Conservation (phyloP, 2,888 invertebrate genomes). For the Philopedon plagiatum region DNA sequence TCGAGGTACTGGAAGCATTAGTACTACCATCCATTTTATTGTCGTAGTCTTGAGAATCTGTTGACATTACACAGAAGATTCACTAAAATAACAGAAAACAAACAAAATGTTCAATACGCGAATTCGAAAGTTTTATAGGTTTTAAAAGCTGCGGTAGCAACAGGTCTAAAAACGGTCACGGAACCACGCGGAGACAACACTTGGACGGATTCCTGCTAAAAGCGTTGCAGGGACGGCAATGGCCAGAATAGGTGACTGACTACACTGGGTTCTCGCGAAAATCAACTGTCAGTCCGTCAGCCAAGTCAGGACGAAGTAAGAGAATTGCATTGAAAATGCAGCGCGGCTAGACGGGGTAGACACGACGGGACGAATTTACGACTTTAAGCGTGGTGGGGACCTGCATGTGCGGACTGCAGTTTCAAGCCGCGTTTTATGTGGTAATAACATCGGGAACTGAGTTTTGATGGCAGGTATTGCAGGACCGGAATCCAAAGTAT, state of each 20-base stretch:
- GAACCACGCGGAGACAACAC: slow-evolving; percentile 36
- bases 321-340: slow-evolving; percentile 66
- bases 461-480: slow-evolving; percentile 68
- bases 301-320: slow-evolving; percentile 63
- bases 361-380: slow-evolving; percentile 64
- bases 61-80: slow-evolving; percentile 53
- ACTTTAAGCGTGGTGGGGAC: slow-evolving; percentile 62
- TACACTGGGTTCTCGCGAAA: slow-evolving; percentile 47
- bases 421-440: slow-evolving; percentile 68
- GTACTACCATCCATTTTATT: slow-evolving; percentile 68
- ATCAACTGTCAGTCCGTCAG: slow-evolving; percentile 67
- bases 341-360: slow-evolving; percentile 56
- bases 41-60: slow-evolving; percentile 72
- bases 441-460: slow-evolving; percentile 68
- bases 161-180: slow-evolving; percentile 36
- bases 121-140: not conserved
- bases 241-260: slow-evolving; percentile 20
- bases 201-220: slow-evolving; percentile 30
- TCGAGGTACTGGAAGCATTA: slow-evolving; percentile 70
- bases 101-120: not conserved
- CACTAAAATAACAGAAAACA: slow-evolving; percentile 7
- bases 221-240: slow-evolving; percentile 34
- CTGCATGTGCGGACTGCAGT: slow-evolving; percentile 69
- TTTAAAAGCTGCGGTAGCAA: slow-evolving; percentile 16
- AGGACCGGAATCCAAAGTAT: slow-evolving; percentile 32